phyloP scores from a whole-genome alignment of 2,797 vertebrate species.

The Passerculus sandwichensis region DNA sequence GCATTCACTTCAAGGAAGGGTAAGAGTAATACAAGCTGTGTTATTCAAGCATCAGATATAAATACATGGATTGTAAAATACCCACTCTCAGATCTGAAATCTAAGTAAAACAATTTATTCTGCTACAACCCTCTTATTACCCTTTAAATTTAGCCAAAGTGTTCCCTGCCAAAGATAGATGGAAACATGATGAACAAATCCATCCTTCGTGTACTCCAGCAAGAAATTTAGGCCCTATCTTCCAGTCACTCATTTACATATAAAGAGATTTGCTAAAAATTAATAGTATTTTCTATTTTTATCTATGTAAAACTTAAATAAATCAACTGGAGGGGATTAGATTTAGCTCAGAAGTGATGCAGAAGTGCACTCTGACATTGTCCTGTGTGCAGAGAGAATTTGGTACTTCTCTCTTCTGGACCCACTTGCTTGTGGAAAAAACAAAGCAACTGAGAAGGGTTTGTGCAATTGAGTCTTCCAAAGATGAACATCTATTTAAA shows the following conservation, averaged over 20 bases:
- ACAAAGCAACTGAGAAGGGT: background rate
- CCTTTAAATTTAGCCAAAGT: slow-evolving; percentile 26
- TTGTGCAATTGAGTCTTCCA: background rate
- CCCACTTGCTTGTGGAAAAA: background rate
- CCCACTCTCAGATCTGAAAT: background rate
- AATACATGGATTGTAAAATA: slow-evolving; percentile 29
- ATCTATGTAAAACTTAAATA: background rate
- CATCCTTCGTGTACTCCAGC: background rate
- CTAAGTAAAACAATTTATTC: slow-evolving; percentile 25
- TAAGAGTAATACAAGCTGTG: background rate
- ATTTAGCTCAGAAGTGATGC: background rate
- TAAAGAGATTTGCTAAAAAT: slow-evolving; percentile 19
- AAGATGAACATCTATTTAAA: background rate
- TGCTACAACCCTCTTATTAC: background rate
- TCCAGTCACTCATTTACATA: slow-evolving; percentile 2
- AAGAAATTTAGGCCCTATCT: background rate
- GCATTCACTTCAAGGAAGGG: background rate
- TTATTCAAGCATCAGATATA: slow-evolving; percentile 25
- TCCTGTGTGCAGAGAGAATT: background rate
- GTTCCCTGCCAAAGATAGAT: slow-evolving; percentile 7
- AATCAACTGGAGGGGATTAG: background rate
- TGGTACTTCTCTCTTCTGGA: background rate
- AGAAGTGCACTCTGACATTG: background rate
- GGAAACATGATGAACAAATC: background rate
- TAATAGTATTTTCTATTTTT: slow-evolving; percentile 6